Evolutionary conservation across 2,113 vertebrate species (phyloP).

Genomic region (Notechis scutatus): DNA sequence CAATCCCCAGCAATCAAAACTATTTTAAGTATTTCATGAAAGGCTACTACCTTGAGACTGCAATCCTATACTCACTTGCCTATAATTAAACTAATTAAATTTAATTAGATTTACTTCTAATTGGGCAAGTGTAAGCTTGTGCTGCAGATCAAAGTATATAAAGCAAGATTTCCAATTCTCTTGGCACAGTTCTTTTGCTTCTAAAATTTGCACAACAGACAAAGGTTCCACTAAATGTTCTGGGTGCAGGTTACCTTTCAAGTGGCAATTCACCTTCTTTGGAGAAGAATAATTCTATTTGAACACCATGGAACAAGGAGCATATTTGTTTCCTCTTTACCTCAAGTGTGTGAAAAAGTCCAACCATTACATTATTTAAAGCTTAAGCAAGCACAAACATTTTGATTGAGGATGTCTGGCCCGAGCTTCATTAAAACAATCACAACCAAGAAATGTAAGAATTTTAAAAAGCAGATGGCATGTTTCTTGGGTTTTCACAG

Average conservation of each 20-base stretch:
- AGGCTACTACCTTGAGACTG: background rate
- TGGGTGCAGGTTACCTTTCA: background rate
- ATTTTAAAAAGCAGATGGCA: background rate
- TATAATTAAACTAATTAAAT: background rate
- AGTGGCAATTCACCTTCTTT: background rate
- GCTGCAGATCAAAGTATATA: background rate
- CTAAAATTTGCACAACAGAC: background rate
- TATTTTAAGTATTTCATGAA: background rate
- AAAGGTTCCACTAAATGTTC: background rate
- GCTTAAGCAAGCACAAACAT: background rate
- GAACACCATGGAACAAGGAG: background rate
- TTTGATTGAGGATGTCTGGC: background rate
- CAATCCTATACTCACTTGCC: background rate
- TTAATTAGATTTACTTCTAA: background rate
- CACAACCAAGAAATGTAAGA: background rate
- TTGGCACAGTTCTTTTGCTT: background rate
- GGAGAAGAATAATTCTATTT: background rate
- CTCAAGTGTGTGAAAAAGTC: background rate
- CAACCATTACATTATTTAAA: background rate
- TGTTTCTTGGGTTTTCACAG: background rate
- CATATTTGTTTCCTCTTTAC: background rate
- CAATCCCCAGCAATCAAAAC: background rate
- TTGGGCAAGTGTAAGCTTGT: background rate
- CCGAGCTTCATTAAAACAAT: background rate
- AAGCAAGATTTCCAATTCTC: background rate